phyloP scores from a whole-genome alignment of 1,140 invertebrate genomes.

The Drosophila paulistorum region DNA sequence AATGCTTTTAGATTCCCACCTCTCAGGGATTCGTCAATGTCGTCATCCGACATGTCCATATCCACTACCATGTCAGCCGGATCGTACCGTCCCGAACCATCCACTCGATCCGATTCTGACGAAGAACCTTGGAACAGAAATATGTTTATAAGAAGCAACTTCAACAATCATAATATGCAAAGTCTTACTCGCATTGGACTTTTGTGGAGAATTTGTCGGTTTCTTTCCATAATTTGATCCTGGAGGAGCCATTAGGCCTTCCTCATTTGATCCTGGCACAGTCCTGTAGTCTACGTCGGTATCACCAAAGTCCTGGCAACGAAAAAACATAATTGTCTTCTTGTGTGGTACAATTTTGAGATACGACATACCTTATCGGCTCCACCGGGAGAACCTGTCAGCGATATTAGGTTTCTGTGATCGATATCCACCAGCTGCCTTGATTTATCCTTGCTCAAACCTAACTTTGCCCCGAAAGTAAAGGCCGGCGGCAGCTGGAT shows the following conservation, averaged over 20 bases:
- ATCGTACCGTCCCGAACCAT: slow-evolving; percentile 75
- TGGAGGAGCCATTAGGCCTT: slow-evolving; percentile 67
- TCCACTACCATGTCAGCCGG: slow-evolving; percentile 86
- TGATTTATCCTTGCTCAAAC: slow-evolving; percentile 72
- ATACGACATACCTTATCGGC: slow-evolving; percentile 70
- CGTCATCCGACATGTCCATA: slow-evolving; percentile 90
- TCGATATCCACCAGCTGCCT: slow-evolving; percentile 87
- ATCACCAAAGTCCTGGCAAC: slow-evolving; percentile 52
- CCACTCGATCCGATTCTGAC: slow-evolving; percentile 72
- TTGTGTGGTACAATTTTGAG: too few relatives aligned
- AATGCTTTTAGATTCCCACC: slow-evolving; percentile 44
- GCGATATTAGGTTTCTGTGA: slow-evolving; percentile 92
- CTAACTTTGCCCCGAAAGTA: slow-evolving; percentile 63
- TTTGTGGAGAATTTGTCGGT: slow-evolving; percentile 76
- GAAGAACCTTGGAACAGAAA: slow-evolving; percentile 57
- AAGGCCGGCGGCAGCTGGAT: slow-evolving; percentile 72
- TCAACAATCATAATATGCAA: too few relatives aligned
- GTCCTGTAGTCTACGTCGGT: slow-evolving; percentile 74
- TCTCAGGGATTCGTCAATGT: slow-evolving; percentile 81
- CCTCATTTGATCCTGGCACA: slow-evolving; percentile 29
- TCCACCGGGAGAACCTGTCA: slow-evolving; percentile 88
- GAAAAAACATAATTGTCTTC: not conserved
- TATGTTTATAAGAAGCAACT: not conserved
- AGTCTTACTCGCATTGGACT: slow-evolving; percentile 81
- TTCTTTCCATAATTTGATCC: slow-evolving; percentile 46